phyloP scores from a whole-genome alignment of 2,888 invertebrate genomes.

The Cryptophagus acutangulus region DNA sequence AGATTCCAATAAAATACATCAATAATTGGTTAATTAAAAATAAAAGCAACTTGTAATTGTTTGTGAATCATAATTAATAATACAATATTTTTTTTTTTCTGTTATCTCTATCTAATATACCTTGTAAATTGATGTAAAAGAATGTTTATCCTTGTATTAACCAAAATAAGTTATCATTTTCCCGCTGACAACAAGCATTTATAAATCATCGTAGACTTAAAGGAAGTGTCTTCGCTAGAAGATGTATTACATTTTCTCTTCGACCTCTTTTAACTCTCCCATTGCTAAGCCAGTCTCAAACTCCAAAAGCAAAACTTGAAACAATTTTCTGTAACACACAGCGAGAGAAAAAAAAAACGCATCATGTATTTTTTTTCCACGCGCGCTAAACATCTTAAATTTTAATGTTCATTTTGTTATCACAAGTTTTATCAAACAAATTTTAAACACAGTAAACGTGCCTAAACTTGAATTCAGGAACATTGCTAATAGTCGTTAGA shows the following conservation, averaged over 20 bases:
- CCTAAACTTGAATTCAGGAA: conserved; percentile 47
- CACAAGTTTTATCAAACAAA: conserved; percentile 43
- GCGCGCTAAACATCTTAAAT: no score
- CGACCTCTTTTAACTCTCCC: no score
- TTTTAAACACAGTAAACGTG: conserved; percentile 47
- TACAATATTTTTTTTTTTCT: not conserved
- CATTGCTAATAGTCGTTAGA: conserved; percentile 47
- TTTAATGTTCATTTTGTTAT: conserved; percentile 6
- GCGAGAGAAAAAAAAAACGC: not conserved
- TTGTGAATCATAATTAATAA: not conserved
- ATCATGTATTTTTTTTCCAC: not conserved
- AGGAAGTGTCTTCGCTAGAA: conserved; percentile 44
- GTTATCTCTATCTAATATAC: conserved; percentile 2
- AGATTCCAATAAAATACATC: conserved; percentile 17
- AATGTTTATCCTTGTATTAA: conserved; percentile 26
- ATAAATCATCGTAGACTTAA: conserved; percentile 46
- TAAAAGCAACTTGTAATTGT: not conserved
- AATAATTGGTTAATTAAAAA: conserved; percentile 6
- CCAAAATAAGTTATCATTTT: conserved; percentile 45
- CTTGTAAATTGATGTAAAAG: conserved; percentile 8
- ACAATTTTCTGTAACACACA: not conserved
- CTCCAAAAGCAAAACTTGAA: not conserved
- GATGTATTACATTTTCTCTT: conserved; percentile 44
- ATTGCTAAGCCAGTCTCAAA: not conserved
- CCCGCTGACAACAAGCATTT: conserved; percentile 40